These are phyloP conservation scores for Latrodectus hesperus DNA, from an alignment of 2,888 invertebrate genomes.

Conservation along the genomic window DNA sequence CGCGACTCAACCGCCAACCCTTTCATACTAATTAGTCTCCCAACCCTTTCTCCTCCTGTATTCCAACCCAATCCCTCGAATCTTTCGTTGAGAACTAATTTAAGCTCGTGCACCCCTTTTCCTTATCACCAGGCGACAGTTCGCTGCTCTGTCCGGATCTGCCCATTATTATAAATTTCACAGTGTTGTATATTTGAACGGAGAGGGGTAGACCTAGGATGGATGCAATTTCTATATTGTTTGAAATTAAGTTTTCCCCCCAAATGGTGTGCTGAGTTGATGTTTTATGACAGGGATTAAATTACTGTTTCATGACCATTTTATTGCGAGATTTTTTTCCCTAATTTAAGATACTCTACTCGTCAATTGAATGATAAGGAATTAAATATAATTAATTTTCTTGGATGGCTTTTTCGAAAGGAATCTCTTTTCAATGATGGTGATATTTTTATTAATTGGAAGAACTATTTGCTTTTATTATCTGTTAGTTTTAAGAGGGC, in stretches of 20 bases:
- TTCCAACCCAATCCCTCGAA: conserved; percentile 27
- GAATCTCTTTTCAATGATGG: no score
- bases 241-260: conserved; percentile 57
- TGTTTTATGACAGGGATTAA: conserved; percentile 52
- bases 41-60: not conserved
- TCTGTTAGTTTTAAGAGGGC: no score
- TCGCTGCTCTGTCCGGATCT: conserved; percentile 25
- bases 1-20: conserved; percentile 60
- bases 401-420: no score
- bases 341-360: no score
- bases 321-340: no score
- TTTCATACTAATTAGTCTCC: conserved; percentile 59
- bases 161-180: conserved; percentile 57
- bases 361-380: no score
- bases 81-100: conserved; percentile 19
- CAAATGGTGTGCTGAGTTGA: conserved; percentile 10
- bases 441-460: no score
- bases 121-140: conserved; percentile 51
- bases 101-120: conserved; percentile 26
- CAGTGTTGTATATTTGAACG: not conserved
- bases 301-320: conserved; percentile 54
- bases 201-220: conserved; percentile 2
- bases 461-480: no score
- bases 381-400: no score
- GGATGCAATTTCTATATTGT: conserved; percentile 60